These are phyloP conservation scores for Ichneumoninae sp. DNA, from an alignment of 2,888 invertebrate genomes.

Conservation along the genomic window DNA sequence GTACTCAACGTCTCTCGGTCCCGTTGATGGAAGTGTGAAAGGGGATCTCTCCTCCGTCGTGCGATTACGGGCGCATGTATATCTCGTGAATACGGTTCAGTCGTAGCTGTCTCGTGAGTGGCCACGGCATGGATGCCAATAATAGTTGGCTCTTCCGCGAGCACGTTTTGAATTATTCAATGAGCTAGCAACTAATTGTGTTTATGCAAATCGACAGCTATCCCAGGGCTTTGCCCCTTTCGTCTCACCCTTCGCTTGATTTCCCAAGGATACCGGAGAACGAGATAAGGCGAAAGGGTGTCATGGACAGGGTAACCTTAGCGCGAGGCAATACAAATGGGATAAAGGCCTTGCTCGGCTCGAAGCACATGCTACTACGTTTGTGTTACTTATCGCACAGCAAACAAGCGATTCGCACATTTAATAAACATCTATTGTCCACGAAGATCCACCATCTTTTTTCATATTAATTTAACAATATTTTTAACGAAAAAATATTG, in stretches of 20 bases:
- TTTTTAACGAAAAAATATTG: not conserved
- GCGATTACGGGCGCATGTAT: slow-evolving; percentile 17
- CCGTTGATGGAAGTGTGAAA: slow-evolving; percentile 60
- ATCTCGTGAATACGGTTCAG: slow-evolving; percentile 37
- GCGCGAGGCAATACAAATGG: slow-evolving; percentile 43
- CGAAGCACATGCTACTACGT: slow-evolving; percentile 47
- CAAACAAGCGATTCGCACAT: not conserved
- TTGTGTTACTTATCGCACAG: slow-evolving; percentile 37
- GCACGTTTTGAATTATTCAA: slow-evolving; percentile 82
- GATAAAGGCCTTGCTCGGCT: slow-evolving; percentile 42
- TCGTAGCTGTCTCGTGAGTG: slow-evolving; percentile 52
- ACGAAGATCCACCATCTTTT: not conserved
- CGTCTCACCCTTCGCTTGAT: slow-evolving; percentile 73
- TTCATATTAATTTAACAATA: not conserved
- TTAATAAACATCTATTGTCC: not conserved
- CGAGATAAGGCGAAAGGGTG: slow-evolving; percentile 73
- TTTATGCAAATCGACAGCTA: slow-evolving; percentile 80
- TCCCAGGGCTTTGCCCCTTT: slow-evolving; percentile 49
- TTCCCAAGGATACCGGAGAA: slow-evolving; percentile 78
- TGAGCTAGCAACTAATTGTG: slow-evolving; percentile 81
- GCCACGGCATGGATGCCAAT: slow-evolving; percentile 59
- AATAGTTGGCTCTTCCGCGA: slow-evolving; percentile 61
- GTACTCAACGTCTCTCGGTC: slow-evolving; percentile 39
- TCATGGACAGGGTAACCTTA: slow-evolving; percentile 29
- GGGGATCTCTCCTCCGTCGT: slow-evolving; percentile 40